Evolutionary conservation across 92 coral and sea anemone genomes (phyloP), one percentile per base, ranked within the genome.

Genomic region (Palythoa grandis): DNA sequence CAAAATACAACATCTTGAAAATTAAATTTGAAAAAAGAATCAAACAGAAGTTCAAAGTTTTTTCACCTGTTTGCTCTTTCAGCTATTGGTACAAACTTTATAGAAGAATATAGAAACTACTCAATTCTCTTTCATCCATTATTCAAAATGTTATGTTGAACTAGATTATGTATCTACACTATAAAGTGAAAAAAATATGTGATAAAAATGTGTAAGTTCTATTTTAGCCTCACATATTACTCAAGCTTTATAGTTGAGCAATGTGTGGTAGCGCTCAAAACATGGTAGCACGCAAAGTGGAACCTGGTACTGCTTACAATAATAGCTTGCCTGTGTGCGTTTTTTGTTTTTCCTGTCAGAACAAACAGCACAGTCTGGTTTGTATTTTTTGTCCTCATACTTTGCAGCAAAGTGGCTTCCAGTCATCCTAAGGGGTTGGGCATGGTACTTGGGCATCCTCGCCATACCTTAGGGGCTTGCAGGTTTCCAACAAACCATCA

Each of bases 211-310:
- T 56, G 56, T 38, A 54, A 77, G 52, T 35, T 60, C 23, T 77
- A 54, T 24, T 77, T 50, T 56, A 37, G 80, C 66, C 67, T 22
- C 35, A 29, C 35, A 29, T 1, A 29, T 5, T 77, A 69, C 56
- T 56, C 79, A 84, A 84, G 76, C 82, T 48, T 85, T 86, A 76
- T 82, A 90, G 67, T 90, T 71, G 20, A 74, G 70, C 79, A 82
- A 52, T 43, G 95, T 90, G 88, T 93, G 93, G 72, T 80, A 88
- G 37, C 78, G 79, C 82, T 90, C 95, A 90, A 90, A 88, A 86
- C 95, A 88, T 70, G 93, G 95, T 29, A 86, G 85, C 73, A 88
- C 24, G 72, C 92, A 93, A 77, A 86, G 84, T 72, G 92, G 90
- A 70, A 90, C 90, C 39, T 74, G 65, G 78, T 88, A 91, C 75